phyloP scores from a whole-genome alignment of 1,140 invertebrate species.

The Tetramorium alpestre region DNA sequence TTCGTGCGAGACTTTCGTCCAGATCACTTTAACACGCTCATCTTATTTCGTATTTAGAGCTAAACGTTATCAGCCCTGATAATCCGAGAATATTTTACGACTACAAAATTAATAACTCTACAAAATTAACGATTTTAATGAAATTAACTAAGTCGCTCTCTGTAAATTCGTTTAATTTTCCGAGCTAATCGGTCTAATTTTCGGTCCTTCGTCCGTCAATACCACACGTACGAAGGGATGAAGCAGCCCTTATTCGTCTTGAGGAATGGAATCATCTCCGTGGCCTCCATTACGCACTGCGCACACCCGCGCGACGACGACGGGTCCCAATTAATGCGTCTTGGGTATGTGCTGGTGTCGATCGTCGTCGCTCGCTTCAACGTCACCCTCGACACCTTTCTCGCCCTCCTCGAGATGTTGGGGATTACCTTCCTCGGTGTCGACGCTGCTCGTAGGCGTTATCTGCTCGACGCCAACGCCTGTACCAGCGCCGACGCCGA shows the following conservation, averaged over 20 bases:
- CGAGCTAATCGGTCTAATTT: not conserved
- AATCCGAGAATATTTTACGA: not conserved
- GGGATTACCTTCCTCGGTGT: constrained; percentile 87
- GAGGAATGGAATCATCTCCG: constrained; percentile 3
- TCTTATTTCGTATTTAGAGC: not conserved
- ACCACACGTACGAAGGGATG: not conserved
- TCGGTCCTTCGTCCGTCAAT: not conserved
- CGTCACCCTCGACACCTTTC: constrained; percentile 87
- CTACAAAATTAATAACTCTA: not conserved
- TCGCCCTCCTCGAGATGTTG: constrained; percentile 85
- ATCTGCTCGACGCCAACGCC: constrained; percentile 85
- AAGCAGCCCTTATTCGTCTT: constrained; percentile 1
- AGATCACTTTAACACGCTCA: not conserved
- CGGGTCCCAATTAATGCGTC: constrained; percentile 48
- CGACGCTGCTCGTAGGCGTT: constrained; percentile 88
- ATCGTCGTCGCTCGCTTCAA: constrained; percentile 87
- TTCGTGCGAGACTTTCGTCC: not conserved
- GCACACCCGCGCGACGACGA: not conserved
- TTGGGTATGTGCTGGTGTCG: constrained; percentile 66
- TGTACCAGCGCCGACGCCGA: constrained; percentile 76
- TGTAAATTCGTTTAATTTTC: not conserved
- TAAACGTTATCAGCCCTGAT: constrained; percentile 7
- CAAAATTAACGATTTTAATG: constrained; percentile 12
- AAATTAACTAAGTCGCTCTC: constrained; percentile 23
- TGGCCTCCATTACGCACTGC: constrained; percentile 27